Evolutionary conservation across 2,888 invertebrate species (phyloP), one percentile per base, ranked within the genome.

Genomic region (Copidosoma aretas): DNA sequence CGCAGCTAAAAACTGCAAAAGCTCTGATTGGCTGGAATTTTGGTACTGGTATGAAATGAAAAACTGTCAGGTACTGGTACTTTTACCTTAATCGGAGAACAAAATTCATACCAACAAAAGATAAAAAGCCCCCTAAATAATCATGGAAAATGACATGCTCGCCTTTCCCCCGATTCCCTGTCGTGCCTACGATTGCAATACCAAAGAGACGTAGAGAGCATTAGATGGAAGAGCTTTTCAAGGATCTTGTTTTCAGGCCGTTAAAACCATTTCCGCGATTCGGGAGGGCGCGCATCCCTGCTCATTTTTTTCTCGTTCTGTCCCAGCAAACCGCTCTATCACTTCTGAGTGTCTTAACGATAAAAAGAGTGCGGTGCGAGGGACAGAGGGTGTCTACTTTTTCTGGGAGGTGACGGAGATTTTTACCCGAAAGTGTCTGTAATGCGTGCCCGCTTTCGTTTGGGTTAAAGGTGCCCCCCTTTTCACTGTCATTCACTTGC

Each of bases 181-280:
- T 8, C 32, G 8, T 8, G 32, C 32, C 8, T 3, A 32, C 32
- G 32, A 32, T 8, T 32, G 32, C 32, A n/a, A 56, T 46, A 46
- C 43, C 12, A 19, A 52, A 52, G 52, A 25, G 41, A 15, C 52
- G 54, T 52, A 43, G 25, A 43, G 46, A 39, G 61, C 64, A 64
- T 64, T 68, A 64, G 62, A 46, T 51, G 43, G 62, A 62, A 22
- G 66, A 70, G 69, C 66, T 70, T 67, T 70, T 64, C 63, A 60
- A 67, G 66, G 70, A 70, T 70, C 63, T 70, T 67, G 70, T 67
- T 70, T 70, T 70, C 70, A 57, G 66, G 63, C 66, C 66, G 70
- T 63, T 67, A 67, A 66, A 70, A 66, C 70, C 70, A 70, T 70
- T 70, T 70, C 66, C 70, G 70, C 63, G 25, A 65, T 65, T 69